Percentiles rank a stretch among this genome's conserved stretches.
Evolutionary conservation across 2,113 vertebrate species (phyloP).

Genomic region (Sander lucioperca): DNA sequence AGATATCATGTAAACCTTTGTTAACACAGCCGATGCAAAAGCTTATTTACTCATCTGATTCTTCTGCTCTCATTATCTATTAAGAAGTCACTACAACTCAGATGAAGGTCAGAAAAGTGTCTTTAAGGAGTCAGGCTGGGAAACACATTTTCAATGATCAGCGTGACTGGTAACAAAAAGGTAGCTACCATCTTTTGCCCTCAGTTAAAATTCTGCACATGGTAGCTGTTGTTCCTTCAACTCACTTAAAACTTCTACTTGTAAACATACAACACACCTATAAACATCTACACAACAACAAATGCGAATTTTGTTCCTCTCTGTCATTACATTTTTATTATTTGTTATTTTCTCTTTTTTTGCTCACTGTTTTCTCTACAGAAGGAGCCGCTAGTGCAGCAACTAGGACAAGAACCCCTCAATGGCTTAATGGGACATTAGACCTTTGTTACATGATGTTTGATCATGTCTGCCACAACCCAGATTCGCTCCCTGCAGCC

Average conservation of each 20-base stretch:
- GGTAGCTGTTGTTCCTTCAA: background rate
- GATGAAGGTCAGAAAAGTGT: conserved; percentile 13
- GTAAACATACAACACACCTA: too few species aligned
- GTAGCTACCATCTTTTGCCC: background rate
- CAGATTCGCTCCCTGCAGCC: too few species aligned
- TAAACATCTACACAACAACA: background rate
- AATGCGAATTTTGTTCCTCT: background rate
- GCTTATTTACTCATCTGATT: conserved; percentile 28
- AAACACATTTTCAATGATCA: background rate
- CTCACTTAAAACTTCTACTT: too few species aligned
- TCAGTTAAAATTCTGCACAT: background rate
- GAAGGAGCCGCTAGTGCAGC: background rate
- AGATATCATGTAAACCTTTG: conserved; percentile 45
- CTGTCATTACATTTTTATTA: background rate
- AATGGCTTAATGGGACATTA: background rate
- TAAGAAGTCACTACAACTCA: conserved; percentile 2
- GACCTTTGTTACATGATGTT: too few species aligned
- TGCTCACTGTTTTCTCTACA: background rate
- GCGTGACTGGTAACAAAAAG: background rate
- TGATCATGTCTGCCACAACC: too few species aligned
- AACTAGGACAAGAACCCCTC: background rate
- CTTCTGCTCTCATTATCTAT: conserved; percentile 2
- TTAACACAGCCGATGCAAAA: conserved; percentile 40
- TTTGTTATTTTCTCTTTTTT: background rate
- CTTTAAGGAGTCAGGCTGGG: background rate